A percentile compares a stretch with the other conserved stretches of the same genome.
These are phyloP conservation scores for Lucilia sericata DNA, from an alignment of 1,140 invertebrate genomes.

Conservation along the genomic window DNA sequence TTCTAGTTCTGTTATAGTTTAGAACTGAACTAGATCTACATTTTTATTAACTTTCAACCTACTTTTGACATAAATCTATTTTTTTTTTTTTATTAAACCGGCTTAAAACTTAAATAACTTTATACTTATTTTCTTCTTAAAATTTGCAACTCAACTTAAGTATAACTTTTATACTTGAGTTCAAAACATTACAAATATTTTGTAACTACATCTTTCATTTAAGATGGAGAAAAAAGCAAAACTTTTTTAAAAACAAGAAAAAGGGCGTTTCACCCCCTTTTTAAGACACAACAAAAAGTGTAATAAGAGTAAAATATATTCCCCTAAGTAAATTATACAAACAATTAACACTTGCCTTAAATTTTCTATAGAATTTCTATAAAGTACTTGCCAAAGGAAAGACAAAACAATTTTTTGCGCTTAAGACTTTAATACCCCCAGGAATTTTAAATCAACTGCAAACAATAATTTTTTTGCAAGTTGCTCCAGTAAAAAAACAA, in stretches of 20 bases:
- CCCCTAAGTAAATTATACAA: neutral
- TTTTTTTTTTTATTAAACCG: too few relatives aligned
- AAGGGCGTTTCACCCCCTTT: neutral
- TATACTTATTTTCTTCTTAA: neutral
- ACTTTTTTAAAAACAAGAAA: neutral
- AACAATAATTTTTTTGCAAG: too few relatives aligned
- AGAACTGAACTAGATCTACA: too few relatives aligned
- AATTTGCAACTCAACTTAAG: neutral
- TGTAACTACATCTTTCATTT: too few relatives aligned
- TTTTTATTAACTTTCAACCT: too few relatives aligned
- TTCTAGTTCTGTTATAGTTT: too few relatives aligned
- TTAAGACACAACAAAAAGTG: neutral
- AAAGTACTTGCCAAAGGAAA: neutral
- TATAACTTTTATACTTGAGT: neutral
- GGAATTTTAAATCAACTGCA: neutral
- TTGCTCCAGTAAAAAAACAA: too few relatives aligned
- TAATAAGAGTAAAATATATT: neutral
- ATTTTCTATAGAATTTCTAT: neutral
- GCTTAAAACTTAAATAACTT: too few relatives aligned
- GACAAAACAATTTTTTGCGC: neutral
- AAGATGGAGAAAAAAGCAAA: too few relatives aligned
- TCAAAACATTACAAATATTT: too few relatives aligned
- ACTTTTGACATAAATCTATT: too few relatives aligned
- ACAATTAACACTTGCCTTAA: neutral
- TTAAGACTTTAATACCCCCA: conserved; percentile 16